Percentiles rank a stretch among this genome's conserved stretches.
Evolutionary conservation across 2,797 vertebrate species (phyloP).

Genomic region (Lepus townsendii): DNA sequence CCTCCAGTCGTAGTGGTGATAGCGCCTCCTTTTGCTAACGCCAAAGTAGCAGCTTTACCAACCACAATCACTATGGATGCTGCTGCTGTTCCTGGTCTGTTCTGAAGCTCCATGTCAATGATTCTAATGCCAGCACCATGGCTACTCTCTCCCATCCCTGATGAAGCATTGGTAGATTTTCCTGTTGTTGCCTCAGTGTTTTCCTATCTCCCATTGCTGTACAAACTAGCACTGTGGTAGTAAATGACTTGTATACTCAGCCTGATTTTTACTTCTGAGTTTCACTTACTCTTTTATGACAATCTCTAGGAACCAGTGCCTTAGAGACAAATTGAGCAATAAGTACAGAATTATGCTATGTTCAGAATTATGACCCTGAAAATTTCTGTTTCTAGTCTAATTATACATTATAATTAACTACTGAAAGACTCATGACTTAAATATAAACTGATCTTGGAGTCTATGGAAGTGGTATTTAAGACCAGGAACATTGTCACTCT

Average conservation of each 20-base stretch:
- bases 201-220: background rate
- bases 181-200: background rate
- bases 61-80: background rate
- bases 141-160: rapidly evolving
- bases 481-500: background rate
- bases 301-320: background rate
- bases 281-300: background rate
- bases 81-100: background rate
- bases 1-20: rapidly evolving
- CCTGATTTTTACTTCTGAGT: background rate
- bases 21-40: background rate
- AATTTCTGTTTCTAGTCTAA: background rate
- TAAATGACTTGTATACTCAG: background rate
- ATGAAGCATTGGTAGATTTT: rapidly evolving
- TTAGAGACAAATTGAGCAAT: background rate
- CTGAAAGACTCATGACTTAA: background rate
- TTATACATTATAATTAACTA: background rate
- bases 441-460: background rate
- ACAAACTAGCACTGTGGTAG: background rate
- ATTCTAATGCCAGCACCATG: background rate
- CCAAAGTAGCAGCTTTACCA: background rate
- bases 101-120: background rate
- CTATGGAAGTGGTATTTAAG: background rate
- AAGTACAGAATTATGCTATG: background rate
- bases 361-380: background rate